A percentile compares a stretch with the other conserved stretches of the same genome.
Conservation (phyloP, 2,797 vertebrate species). For the Nannoperca obscura region DNA sequence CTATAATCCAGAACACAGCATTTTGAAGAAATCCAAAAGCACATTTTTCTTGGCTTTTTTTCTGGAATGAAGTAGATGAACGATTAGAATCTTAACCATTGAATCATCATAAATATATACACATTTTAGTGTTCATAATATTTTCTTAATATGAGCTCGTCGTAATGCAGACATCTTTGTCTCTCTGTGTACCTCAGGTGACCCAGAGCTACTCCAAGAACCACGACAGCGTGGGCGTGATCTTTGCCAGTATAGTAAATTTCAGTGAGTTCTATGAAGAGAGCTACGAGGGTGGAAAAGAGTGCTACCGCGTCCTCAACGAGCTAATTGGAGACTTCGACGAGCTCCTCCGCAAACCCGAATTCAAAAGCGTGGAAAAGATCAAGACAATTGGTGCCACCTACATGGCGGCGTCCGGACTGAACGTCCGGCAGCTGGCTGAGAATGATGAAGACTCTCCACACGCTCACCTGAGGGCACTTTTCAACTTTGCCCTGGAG, state of each 20-base stretch:
- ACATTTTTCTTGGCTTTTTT: not conserved
- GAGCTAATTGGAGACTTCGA: constrained; percentile 98
- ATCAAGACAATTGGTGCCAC: constrained; percentile 99
- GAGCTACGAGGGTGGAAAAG: constrained; percentile 97
- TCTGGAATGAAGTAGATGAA: not conserved
- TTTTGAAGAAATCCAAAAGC: not conserved
- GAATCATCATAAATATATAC: not conserved
- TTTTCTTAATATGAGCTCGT: constrained; percentile 1
- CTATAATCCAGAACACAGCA: not conserved
- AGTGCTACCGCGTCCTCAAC: constrained; percentile 97
- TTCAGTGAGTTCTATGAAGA: constrained; percentile 99
- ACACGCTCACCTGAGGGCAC: constrained; percentile 90
- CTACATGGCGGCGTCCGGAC: constrained; percentile 97
- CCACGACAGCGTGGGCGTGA: constrained; percentile 95
- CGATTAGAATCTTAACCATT: not conserved
- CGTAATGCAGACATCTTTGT: constrained; percentile 5
- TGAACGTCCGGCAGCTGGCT: constrained; percentile 90
- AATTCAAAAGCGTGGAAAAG: constrained; percentile 95
- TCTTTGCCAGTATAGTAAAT: constrained; percentile 98
- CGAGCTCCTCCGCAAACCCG: constrained; percentile 90
- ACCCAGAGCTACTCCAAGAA: constrained; percentile 99
- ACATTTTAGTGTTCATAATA: not conserved
- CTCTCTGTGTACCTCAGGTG: constrained; percentile 70
- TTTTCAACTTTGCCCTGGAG: constrained; percentile 97
- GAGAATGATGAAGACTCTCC: constrained; percentile 84